Evolutionary conservation across 2,888 invertebrate genomes (phyloP).

Genomic region (Nomada fucata): DNA sequence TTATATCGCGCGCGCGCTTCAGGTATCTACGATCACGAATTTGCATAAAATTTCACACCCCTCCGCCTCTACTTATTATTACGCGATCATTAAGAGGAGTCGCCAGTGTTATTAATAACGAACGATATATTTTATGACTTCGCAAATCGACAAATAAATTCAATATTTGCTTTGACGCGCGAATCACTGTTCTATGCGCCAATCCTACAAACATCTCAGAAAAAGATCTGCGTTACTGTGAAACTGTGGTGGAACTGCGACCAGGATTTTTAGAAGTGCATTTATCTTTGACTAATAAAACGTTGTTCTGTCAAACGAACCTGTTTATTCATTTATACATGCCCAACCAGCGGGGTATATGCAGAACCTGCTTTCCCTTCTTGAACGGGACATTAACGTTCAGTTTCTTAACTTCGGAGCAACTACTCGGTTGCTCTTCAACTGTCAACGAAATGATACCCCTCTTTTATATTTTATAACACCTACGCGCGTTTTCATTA

Average conservation of each 20-base stretch:
- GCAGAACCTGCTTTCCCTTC: neutral
- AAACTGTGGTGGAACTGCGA: conserved; percentile 52
- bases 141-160: conserved; percentile 78
- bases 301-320: conserved; percentile 45
- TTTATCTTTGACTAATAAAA: conserved; percentile 58
- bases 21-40: conserved; percentile 57
- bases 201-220: conserved; percentile 6
- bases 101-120: conserved; percentile 74
- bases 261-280: conserved; percentile 50
- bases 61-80: conserved; percentile 40
- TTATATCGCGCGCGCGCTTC: conserved; percentile 55
- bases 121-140: conserved; percentile 80
- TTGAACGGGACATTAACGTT: neutral
- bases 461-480: neutral
- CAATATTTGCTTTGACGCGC: conserved; percentile 75
- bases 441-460: neutral
- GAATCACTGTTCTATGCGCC: conserved; percentile 36
- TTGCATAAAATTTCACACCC: conserved; percentile 47
- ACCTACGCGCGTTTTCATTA: neutral
- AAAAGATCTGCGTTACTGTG: conserved; percentile 25
- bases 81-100: conserved; percentile 52
- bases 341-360: neutral
- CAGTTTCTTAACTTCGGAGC: no score
- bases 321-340: conserved; percentile 13
- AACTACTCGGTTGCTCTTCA: neutral